Evolutionary conservation across 2,113 vertebrate genomes (phyloP), one percentile per base, ranked within the genome.

Genomic region (Nothocercus julius): DNA sequence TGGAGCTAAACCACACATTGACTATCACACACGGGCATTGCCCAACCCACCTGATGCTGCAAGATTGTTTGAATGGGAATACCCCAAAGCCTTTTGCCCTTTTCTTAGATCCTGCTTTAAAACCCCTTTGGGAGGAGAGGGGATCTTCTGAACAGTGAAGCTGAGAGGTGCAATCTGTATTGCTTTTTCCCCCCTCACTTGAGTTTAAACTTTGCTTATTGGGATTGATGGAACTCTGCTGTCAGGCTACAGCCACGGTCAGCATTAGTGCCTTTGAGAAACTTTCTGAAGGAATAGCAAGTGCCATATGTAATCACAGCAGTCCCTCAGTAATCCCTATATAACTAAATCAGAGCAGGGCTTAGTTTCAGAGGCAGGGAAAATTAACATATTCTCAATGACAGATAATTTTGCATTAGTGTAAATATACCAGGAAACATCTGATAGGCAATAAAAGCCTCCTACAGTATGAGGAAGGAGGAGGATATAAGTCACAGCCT

Each of bases 171-270:
- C 0, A 0, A 70, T n/a, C 89, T 66, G 6, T 72, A 79, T 87
- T 2, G 4, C 44, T n/a, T 92, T 58, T 59, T 85, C 58, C 54
- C 91, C 85, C 67, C 82, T 51, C 40, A 2, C 75, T 70, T 19
- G 54, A 36, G 63, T 74, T 91, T 91, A 82, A 96, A 89, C 87
- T 85, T 92, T 91, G 78, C 77, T 94, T 92, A 89, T 92, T 49
- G 3, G 90, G 95, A 93, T 69, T 80, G 92, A 95, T 77, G 93
- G 67, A 63, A 73, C 85, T 87, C 1, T 1, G 85, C 85, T 93
- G 85, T 80, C 87, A 63, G 69, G 87, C 45, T 53, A 58, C 74
- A 73, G 87, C 5, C 70, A 87, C 67, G 79, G 67, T 47, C 89
- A 89, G 95, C 87, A 62, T 91, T 82, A 93, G 63, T 17, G 62